phyloP scores from a whole-genome alignment of 2,113 vertebrate genomes.

The Cairina moschata region DNA sequence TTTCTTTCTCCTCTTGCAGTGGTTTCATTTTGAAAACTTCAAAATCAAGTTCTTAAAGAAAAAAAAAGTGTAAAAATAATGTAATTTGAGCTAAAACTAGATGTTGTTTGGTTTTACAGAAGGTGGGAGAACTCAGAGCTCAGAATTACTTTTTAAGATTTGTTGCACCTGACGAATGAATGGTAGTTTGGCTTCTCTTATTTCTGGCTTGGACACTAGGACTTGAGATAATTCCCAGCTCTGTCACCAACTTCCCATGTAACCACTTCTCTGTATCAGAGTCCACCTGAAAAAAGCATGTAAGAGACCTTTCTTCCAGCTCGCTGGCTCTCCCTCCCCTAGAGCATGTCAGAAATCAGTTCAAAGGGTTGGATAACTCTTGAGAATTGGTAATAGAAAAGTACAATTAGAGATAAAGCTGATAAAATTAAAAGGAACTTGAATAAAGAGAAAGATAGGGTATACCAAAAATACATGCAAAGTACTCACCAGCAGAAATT shows the following conservation, averaged over 20 bases:
- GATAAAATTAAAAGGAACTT: slow-evolving; percentile 30
- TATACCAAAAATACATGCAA: neutral
- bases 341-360: neutral
- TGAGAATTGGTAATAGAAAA: neutral
- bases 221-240: neutral
- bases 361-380: slow-evolving; percentile 16
- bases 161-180: neutral
- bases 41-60: neutral
- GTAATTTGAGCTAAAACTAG: neutral
- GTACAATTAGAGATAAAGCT: slow-evolving; percentile 9
- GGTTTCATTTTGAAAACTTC: neutral
- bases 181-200: neutral
- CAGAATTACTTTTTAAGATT: neutral
- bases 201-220: neutral
- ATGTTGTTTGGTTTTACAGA: neutral
- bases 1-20: neutral
- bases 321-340: neutral
- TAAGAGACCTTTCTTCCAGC: neutral
- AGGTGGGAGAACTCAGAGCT: neutral
- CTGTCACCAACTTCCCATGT: neutral
- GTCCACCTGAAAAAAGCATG: neutral
- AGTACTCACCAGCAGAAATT: neutral
- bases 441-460: neutral
- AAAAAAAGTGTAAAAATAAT: neutral
- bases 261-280: neutral